These are phyloP conservation scores for Scaptomyza flava DNA, from an alignment of 2,888 invertebrate genomes.

Conservation along the genomic window DNA sequence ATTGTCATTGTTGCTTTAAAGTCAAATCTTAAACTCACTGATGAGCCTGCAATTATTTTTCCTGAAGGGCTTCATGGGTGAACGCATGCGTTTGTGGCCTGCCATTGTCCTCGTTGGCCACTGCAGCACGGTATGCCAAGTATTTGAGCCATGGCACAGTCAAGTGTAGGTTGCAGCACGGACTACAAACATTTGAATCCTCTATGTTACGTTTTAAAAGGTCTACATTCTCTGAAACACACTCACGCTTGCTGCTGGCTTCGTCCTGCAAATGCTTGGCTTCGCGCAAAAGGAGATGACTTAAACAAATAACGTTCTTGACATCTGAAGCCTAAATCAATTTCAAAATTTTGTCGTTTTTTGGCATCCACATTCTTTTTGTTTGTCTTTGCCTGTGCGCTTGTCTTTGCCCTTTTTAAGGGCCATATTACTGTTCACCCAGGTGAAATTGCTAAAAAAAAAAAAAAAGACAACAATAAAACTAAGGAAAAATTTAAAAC, in stretches of 20 bases:
- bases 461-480: no score
- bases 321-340: constrained; percentile 44
- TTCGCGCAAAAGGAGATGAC: constrained; percentile 69
- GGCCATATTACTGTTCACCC: no score
- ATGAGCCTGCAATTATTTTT: constrained; percentile 21
- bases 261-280: constrained; percentile 67
- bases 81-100: neutral
- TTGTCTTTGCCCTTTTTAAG: neutral
- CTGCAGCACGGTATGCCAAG: constrained; percentile 49
- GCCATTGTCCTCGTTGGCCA: constrained; percentile 24
- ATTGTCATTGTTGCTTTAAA: constrained; percentile 16
- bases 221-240: constrained; percentile 26
- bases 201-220: constrained; percentile 44
- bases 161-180: constrained; percentile 45
- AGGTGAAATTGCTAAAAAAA: no score
- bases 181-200: constrained; percentile 54
- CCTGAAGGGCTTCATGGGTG: neutral
- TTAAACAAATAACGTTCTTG: constrained; percentile 54
- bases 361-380: constrained; percentile 69
- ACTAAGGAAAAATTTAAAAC: no score
- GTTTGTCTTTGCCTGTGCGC: constrained; percentile 5
- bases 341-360: constrained; percentile 71
- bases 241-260: neutral
- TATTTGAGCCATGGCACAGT: constrained; percentile 56
- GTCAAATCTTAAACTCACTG: constrained; percentile 66